Base-by-base conservation (phyloP, 2,888 invertebrate genomes). In the Congeria kusceri region DNA sequence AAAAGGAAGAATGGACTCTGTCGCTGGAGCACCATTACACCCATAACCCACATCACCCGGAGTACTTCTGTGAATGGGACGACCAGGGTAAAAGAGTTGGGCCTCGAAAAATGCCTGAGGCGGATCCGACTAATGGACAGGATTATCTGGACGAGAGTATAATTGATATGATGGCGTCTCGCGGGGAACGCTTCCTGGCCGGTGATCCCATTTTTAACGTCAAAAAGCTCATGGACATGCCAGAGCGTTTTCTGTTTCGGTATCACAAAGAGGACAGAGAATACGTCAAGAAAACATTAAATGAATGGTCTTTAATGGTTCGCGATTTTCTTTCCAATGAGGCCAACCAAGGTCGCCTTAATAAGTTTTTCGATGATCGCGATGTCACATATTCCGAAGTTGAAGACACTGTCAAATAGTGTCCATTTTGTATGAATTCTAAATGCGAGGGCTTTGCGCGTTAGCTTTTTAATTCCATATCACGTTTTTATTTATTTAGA, bases 31-130 rank as follows among this genome's bases (percentile, higher is more conserved):
- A 77, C 32, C 83, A 83, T 47, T 83, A 80, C 56, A 53, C 64
- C 0, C 53, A 47, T 23, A 83, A 83, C 57, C 83, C 77, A 9
- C 83, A 83, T 23, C 83, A 83, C 63, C 83, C 83, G 29, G 83
- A 83, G 66, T 83, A 80, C 23, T 83, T 80, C 75, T 53, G 25
- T 53, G 67, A 70, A 29, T 64, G 64, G 27, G 53, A 68, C 62
- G 59, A 58, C 44, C 62, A 74, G 20, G 75, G 75, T n/a, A 63
- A 23, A n/a, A 23, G 72, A 46, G 77, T 75, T 23, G 65, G 66
- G 57, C 47, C 46, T 39, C 56, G 44, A 18, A 49, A 63, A 9
- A 73, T 80, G 59, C n/a, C 71, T 1, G 72, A 80, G 15, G 27
- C 47, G 20, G 68, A 71, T 39, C 15, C 27, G 1, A 62, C 64